Evolutionary conservation across 1,140 invertebrate genomes (phyloP).

Genomic region (Ganaspis sp.): DNA sequence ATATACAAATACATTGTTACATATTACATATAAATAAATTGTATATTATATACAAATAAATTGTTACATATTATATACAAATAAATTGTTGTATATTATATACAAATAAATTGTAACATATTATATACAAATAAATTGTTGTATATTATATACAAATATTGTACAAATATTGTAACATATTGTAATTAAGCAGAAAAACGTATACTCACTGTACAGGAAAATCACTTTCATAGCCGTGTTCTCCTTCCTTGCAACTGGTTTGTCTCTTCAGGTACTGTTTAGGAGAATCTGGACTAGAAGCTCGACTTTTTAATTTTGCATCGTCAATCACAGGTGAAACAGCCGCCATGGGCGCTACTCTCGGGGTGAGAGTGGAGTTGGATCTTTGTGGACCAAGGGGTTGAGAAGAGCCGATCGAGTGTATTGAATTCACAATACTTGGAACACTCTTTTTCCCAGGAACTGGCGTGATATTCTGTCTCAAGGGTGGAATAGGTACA

Average conservation of each 20-base stretch:
- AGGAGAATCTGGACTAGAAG: conserved; percentile 69
- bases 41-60: no score
- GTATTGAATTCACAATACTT: conserved; percentile 48
- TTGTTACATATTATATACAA: no score
- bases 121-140: no score
- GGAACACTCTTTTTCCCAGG: conserved; percentile 64
- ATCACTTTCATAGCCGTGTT: conserved; percentile 70
- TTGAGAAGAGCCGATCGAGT: conserved; percentile 46
- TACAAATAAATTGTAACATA: no score
- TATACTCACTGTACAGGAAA: conserved; percentile 74
- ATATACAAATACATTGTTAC: no score
- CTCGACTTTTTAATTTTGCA: conserved; percentile 70
- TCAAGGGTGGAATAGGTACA: conserved; percentile 70
- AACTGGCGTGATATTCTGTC: conserved; percentile 69
- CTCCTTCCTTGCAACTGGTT: conserved; percentile 66
- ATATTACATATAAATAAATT: no score
- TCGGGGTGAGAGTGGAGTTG: conserved; percentile 69
- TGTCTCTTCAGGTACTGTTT: conserved; percentile 71
- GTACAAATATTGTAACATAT: no score
- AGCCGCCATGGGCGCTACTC: conserved; percentile 72
- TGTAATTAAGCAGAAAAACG: no score
- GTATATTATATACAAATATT: no score
- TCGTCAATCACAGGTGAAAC: conserved; percentile 74
- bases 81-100: no score
- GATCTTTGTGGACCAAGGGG: conserved; percentile 72